These are phyloP conservation scores for Tetrax tetrax DNA, from an alignment of 2,113 vertebrate genomes.

Conservation along the genomic window DNA sequence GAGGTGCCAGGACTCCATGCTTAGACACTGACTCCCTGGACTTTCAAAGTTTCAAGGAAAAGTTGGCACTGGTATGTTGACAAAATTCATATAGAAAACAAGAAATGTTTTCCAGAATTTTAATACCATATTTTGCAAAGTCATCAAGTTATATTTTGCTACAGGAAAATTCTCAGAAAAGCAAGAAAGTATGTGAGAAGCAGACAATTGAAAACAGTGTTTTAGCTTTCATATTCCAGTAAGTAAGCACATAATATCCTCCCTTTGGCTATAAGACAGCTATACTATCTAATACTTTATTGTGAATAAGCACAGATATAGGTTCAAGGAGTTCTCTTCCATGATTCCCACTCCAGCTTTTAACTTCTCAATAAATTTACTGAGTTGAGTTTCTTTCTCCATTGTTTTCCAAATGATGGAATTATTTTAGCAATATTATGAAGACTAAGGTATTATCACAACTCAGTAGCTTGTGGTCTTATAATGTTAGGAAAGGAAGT, in stretches of 20 bases:
- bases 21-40: neutral
- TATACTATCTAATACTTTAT: neutral
- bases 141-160: neutral
- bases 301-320: neutral
- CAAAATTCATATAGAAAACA: neutral
- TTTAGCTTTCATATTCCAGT: neutral
- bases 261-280: neutral
- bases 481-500: neutral
- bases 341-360: neutral
- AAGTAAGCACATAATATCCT: neutral
- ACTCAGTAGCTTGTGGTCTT: neutral
- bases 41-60: neutral
- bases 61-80: neutral
- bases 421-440: neutral
- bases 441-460: neutral
- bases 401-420: neutral
- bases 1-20: neutral
- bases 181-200: neutral
- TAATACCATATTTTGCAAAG: neutral
- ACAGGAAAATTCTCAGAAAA: constrained; percentile 16
- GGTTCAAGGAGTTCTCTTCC: neutral
- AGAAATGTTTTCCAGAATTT: neutral
- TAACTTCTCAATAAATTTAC: neutral
- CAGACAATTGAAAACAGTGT: neutral
- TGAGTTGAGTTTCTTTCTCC: neutral